phyloP scores from a whole-genome alignment of 2,113 vertebrate genomes.

The Phalacrocorax brasilianus region DNA sequence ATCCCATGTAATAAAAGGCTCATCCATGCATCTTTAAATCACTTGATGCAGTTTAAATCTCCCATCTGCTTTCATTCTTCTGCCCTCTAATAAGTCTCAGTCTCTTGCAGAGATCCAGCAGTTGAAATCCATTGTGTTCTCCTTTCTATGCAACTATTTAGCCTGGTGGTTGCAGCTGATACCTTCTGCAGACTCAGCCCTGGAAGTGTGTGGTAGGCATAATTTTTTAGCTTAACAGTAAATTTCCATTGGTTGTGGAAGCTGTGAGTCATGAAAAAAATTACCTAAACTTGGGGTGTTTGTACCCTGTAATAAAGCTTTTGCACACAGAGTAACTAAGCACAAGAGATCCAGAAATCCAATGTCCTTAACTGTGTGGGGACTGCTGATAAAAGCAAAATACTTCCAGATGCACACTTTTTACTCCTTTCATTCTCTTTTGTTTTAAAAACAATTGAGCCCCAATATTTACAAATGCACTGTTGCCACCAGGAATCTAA shows the following conservation, averaged over 20 bases:
- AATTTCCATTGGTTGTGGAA: not conserved
- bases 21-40: slow-evolving; percentile 48
- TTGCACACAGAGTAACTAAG: not conserved
- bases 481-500: not conserved
- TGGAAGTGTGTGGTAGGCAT: not conserved
- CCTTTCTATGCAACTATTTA: not conserved
- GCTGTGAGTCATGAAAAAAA: not conserved
- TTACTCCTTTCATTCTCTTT: not conserved
- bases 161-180: not conserved
- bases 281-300: not conserved
- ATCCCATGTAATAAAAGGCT: slow-evolving; percentile 8
- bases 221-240: not conserved
- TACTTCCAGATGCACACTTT: not conserved
- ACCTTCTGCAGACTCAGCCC: not conserved
- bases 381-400: not conserved
- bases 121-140: not conserved
- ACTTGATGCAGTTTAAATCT: slow-evolving; percentile 51
- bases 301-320: not conserved
- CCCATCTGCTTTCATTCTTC: slow-evolving; percentile 64
- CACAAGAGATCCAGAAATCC: not conserved
- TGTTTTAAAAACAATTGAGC: not conserved
- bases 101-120: slow-evolving; percentile 29
- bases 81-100: slow-evolving; percentile 8
- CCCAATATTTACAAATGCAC: not conserved
- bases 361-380: not conserved